These are phyloP conservation scores for Perithous albicinctus DNA, from an alignment of 2,888 invertebrate genomes.

Conservation along the genomic window DNA sequence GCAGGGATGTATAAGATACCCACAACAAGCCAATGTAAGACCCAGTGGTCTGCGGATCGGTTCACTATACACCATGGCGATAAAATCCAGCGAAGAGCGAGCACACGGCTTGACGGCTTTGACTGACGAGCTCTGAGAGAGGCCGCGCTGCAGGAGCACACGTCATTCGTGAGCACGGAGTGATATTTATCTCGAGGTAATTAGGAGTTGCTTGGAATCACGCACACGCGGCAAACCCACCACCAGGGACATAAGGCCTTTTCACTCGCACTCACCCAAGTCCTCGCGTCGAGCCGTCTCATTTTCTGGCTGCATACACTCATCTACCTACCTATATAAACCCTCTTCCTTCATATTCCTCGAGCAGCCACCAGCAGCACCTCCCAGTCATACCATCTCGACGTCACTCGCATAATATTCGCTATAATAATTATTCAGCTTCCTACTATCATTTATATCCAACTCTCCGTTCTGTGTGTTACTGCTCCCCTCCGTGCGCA, in stretches of 20 bases:
- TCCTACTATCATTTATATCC: conserved; percentile 71
- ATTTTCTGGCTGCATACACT: conserved; percentile 49
- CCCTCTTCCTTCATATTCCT: conserved; percentile 41
- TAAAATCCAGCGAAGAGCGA: conserved; percentile 73
- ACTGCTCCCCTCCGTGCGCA: background rate
- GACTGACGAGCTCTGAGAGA: conserved; percentile 80
- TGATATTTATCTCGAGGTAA: conserved; percentile 82
- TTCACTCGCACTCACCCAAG: conserved; percentile 70
- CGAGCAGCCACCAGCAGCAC: conserved; percentile 21
- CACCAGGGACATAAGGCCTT: conserved; percentile 44
- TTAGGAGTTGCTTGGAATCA: conserved; percentile 80
- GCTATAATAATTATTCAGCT: conserved; percentile 75
- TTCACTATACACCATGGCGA: conserved; percentile 71
- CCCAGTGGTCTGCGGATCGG: conserved; percentile 50
- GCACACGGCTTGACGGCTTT: conserved; percentile 75
- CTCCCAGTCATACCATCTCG: conserved; percentile 54
- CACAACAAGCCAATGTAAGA: conserved; percentile 8
- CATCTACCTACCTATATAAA: conserved; percentile 24
- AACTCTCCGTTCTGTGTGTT: conserved; percentile 38
- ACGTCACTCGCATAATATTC: conserved; percentile 68
- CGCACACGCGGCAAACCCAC: conserved; percentile 68
- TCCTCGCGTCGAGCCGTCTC: conserved; percentile 31
- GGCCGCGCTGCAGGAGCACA: conserved; percentile 80
- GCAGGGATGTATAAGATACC: conserved; percentile 30
- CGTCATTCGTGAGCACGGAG: conserved; percentile 78